Conservation (phyloP, 2,797 vertebrate species). For the Chaetophractus vellerosus region DNA sequence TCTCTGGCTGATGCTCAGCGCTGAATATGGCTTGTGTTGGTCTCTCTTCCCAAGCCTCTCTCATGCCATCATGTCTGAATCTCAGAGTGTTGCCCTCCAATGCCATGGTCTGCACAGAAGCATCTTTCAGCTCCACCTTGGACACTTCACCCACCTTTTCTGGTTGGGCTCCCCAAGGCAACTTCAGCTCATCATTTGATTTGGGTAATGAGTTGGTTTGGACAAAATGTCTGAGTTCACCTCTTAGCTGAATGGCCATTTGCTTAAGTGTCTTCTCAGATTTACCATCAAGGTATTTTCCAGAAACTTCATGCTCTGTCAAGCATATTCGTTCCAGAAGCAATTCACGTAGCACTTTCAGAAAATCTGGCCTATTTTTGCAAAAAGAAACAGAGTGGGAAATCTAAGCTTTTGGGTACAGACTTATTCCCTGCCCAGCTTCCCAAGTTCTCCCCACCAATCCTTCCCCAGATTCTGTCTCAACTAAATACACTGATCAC, state of each 20-base stretch:
- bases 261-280: conserved; percentile 89
- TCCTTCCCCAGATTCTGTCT: not conserved
- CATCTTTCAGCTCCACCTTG: conserved; percentile 87
- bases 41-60: conserved; percentile 78
- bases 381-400: conserved; percentile 79
- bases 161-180: conserved; percentile 78
- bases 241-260: conserved; percentile 89
- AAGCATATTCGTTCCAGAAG: conserved; percentile 83
- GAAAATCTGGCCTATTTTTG: conserved; percentile 88
- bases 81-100: conserved; percentile 70
- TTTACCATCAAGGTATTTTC: conserved; percentile 90
- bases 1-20: conserved; percentile 76
- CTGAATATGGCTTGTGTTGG: conserved; percentile 58
- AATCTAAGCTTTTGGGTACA: conserved; percentile 87
- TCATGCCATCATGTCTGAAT: conserved; percentile 73
- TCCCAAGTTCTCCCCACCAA: not conserved
- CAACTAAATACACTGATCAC: not conserved
- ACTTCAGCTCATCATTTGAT: conserved; percentile 87
- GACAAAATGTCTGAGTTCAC: conserved; percentile 87
- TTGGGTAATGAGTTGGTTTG: conserved; percentile 88
- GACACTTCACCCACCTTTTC: conserved; percentile 83
- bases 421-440: conserved; percentile 23
- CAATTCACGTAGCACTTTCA: conserved; percentile 85
- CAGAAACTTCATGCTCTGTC: conserved; percentile 87
- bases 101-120: conserved; percentile 85